phyloP scores from a whole-genome alignment of 2,113 vertebrate genomes.

The Coryphaenoides rupestris region DNA sequence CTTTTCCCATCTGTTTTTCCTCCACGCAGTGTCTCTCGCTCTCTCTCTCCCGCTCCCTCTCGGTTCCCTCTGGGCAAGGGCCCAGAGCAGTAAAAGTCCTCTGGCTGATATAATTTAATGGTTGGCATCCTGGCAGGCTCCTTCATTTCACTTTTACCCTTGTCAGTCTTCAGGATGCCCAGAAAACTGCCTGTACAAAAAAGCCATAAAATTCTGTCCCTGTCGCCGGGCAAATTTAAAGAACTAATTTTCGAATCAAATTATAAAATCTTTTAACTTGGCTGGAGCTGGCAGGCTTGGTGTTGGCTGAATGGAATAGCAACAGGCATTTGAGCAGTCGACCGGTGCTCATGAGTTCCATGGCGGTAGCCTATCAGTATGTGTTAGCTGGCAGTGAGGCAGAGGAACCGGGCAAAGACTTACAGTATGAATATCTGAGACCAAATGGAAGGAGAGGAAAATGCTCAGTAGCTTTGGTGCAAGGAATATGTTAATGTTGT shows the following conservation, averaged over 20 bases:
- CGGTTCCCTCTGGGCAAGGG: slow-evolving; percentile 47
- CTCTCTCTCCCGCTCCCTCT: slow-evolving; percentile 3
- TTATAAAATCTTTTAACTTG: slow-evolving; percentile 61
- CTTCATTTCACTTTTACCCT: slow-evolving; percentile 61
- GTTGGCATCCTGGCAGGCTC: slow-evolving; percentile 56
- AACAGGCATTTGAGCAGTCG: slow-evolving; percentile 51
- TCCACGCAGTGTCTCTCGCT: no score
- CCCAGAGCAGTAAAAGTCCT: slow-evolving; percentile 59
- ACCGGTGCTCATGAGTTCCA: slow-evolving; percentile 50
- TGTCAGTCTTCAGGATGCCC: slow-evolving; percentile 51
- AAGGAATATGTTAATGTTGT: slow-evolving; percentile 50
- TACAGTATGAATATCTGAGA: slow-evolving; percentile 43
- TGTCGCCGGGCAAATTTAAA: slow-evolving; percentile 42
- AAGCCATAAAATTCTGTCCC: slow-evolving; percentile 54
- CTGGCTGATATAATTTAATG: slow-evolving; percentile 65
- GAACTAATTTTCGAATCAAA: slow-evolving; percentile 68
- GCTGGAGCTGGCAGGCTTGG: slow-evolving; percentile 32
- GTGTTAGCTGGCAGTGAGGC: background rate
- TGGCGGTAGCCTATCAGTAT: slow-evolving; percentile 34
- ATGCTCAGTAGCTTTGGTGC: slow-evolving; percentile 37
- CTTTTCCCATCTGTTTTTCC: background rate
- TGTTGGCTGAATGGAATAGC: slow-evolving; percentile 37
- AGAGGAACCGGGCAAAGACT: slow-evolving; percentile 28
- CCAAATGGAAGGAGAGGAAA: slow-evolving; percentile 52
- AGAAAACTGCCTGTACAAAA: slow-evolving; percentile 48